Base-by-base conservation (phyloP, 2,113 vertebrate genomes). In the Sinocyclocheilus anophthalmus region DNA sequence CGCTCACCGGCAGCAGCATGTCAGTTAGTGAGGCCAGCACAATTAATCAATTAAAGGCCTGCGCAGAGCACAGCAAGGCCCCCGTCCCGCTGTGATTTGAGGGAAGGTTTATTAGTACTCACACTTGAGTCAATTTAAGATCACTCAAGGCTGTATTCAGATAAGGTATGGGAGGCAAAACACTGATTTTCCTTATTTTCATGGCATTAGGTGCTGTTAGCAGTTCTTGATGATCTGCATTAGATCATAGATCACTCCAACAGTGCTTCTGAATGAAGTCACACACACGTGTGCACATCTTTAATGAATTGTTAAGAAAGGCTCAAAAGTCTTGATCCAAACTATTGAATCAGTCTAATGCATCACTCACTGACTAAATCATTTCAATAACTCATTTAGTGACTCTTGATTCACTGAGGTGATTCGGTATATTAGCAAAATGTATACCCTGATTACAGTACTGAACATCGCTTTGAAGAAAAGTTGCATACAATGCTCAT, bases 31-130 rank as follows among this genome's bases (percentile, higher is more conserved):
- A 90, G 92, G 90, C 91, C 92, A 88, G 89, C 90, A 88, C 92
- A 88, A 94, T 94, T 93, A 94, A 94, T 95, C 93, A 94, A 92
- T 92, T 93, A 92, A 87, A 89, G 87, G 90, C 75, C 87, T 88
- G 90, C 89, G 85, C 85, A 45, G 92, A 87, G 88, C 81, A 86
- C 86, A 63, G 87, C 90, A 83, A 88, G 88, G 91, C 89, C 85
- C 84, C 84, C 88, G 86, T 87, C 85, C 57, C 90, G 50, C 75
- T 89, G 89, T 88, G 90, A 93, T 92, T 92, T 90, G 91, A 83
- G 63, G 76, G 76, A 84, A 57, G 55, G 80, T 92, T 92, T 91
- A 90, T 87, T 93, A 88, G 90, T 89, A 85, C 76, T 90, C 90
- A 92, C 91, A 88, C 92, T 91, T 88, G 88, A 80, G 82, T 50